Base-by-base conservation (phyloP, 2,888 invertebrate genomes). In the Lycia hirtaria region DNA sequence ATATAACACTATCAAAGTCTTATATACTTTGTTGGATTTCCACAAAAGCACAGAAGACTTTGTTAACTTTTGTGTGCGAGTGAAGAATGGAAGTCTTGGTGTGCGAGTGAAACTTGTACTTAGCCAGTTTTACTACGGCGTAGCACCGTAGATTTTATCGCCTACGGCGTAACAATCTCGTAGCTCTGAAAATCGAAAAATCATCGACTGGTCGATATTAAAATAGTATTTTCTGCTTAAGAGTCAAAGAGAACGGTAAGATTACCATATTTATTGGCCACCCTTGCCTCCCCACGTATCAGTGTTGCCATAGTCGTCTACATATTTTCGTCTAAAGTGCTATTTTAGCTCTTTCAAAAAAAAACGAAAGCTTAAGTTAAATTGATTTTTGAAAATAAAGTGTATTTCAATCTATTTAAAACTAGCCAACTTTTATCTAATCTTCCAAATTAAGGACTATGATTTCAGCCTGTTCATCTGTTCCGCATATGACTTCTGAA, bases 231-330 rank as follows among this genome's bases (percentile, higher is more conserved):
- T n/a, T 68, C 59, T 59, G 56, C 58, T 30, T 44, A 65, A 67
- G 71, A 72, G 71, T 64, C 65, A 69, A 73, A 75, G 68, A 55
- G 60, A 64, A 67, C 64, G 65, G 69, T 71, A 44, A 61, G 69
- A 84, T 86, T 85, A 83, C 78, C 85, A 86, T 86, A 80, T 85
- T 85, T 84, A 85, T 86, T 84, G 78, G 80, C 47, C 65, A 64
- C 69, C 72, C 72, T 17, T 37, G 70, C 72, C 73, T 71, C 70
- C 74, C 71, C 68, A 70, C 64, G 59, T 65, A 57, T 55, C 58
- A 30, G 45, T 52, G 43, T 60, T 52, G 48, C 51, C 38, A n/a
- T n/a, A 60, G 35, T 10, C 5, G 1, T 4, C 22, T 40, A 20
- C 9, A 12, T 10, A 10, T 12, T 26, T 47, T 7, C n/a, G 2